Conservation (phyloP, 2,888 invertebrate species). For the Endotricha flammealis region DNA sequence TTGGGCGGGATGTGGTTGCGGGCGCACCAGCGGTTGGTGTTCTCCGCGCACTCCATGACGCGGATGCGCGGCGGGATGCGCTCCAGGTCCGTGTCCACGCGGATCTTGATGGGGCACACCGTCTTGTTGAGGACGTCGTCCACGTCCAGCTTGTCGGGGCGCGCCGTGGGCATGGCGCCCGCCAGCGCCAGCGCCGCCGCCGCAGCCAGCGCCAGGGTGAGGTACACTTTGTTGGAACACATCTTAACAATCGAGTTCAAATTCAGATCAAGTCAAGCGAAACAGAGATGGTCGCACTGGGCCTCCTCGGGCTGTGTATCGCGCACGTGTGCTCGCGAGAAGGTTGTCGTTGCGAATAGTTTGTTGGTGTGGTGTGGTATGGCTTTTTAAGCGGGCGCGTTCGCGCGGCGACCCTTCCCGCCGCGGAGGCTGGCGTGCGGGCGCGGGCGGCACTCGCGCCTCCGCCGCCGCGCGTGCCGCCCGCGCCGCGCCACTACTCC, state of each 20-base stretch:
- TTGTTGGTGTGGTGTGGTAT: background rate
- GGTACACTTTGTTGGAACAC: background rate
- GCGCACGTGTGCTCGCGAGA: conserved; percentile 3
- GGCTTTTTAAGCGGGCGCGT: background rate
- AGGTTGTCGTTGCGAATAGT: conserved; percentile 6
- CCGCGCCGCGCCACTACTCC: background rate
- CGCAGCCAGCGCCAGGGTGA: conserved; percentile 3
- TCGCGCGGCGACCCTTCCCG: background rate
- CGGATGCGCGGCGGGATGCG: conserved; percentile 62
- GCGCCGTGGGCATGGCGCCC: conserved; percentile 23
- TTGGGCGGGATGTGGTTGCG: conserved; percentile 38
- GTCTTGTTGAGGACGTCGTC: conserved; percentile 47
- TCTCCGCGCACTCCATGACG: conserved; percentile 48
- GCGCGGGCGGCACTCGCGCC: conserved; percentile 8
- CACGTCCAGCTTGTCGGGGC: conserved; percentile 39
- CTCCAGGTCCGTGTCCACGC: conserved; percentile 40
- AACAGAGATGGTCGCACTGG: background rate
- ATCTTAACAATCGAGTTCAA: no score
- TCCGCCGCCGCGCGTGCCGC: background rate
- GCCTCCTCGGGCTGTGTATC: no score
- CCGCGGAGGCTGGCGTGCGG: conserved; percentile 1
- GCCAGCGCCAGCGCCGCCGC: conserved; percentile 21
- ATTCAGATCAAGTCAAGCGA: background rate
- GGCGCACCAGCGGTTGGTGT: conserved; percentile 46
- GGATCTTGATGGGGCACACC: conserved; percentile 56